Evolutionary conservation across 2,797 vertebrate genomes (phyloP), one percentile per base, ranked within the genome.

Genomic region (Delichon dasypus): DNA sequence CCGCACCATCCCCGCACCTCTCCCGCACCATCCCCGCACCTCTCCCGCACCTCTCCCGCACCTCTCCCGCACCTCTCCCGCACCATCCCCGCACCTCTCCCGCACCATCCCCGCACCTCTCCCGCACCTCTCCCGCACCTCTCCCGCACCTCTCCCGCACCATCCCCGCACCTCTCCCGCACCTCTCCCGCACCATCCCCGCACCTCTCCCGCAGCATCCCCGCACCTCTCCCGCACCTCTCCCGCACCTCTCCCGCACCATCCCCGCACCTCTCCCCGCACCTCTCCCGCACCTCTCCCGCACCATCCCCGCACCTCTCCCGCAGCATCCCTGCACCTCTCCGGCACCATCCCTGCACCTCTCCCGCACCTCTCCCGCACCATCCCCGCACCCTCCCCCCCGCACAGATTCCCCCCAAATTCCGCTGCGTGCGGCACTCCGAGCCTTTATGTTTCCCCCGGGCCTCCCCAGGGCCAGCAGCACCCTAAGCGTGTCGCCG

Each of bases 401-500:
- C 66, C 47, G 21, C 36, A 26, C 21, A 9, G 7, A 6, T 48
- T 34, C 76, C 15, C 12, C 54, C 23, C 55, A 12, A 16, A 10
- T 60, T 6, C 36, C 19, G 8, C n/a, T 17, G 22, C 16, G 47
- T 40, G 8, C 29, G n/a, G 48, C 51, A 20, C 38, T 26, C 20
- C 29, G 15, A 66, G 61, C 68, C 45, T 29, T 7, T 3, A 2
- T 4, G 50, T 14, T 32, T 48, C 13, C n/a, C 22, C 16, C 34
- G 2, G 44, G 7, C 14, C 44, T 44, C 64, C 64, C 42, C 55
- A 20, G 44, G 10, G 17, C 17, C 65, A 30, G 60, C 47, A 32
- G 9, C 16, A 22, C 12, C n/a, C 70, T 11, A 4, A 40, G 30
- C 5, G 7, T 4, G 4, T n/a, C 45, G n/a, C 10, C 0, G 7